Percentiles rank a stretch among this genome's conserved stretches.
Evolutionary conservation across 1,140 invertebrate species (phyloP).

Genomic region (Penaeus chinensis): DNA sequence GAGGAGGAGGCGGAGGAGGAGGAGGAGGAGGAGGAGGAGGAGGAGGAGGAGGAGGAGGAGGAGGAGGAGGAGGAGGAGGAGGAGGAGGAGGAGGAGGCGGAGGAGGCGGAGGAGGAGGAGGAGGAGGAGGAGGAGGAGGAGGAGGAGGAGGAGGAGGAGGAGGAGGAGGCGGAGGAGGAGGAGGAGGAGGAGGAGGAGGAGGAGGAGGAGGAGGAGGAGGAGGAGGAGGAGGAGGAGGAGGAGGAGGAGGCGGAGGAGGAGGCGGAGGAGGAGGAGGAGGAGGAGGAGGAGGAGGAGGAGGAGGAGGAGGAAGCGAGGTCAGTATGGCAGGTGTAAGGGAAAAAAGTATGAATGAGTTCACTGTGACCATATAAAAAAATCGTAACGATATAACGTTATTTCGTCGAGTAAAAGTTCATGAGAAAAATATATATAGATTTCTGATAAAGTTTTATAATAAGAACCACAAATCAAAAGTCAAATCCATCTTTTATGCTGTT

Average conservation of each 20-base stretch:
- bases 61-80: not conserved
- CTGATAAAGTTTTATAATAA: too few species aligned
- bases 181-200: not conserved
- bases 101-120: not conserved
- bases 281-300: not conserved
- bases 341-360: too few species aligned
- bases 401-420: too few species aligned
- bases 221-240: not conserved
- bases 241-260: not conserved
- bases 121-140: not conserved
- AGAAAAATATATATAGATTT: too few species aligned
- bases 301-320: too few species aligned
- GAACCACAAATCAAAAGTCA: too few species aligned
- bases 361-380: too few species aligned
- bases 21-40: not conserved
- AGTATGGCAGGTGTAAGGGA: too few species aligned
- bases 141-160: not conserved
- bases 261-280: not conserved
- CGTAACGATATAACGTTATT: too few species aligned
- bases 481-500: too few species aligned
- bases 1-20: not conserved
- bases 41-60: not conserved
- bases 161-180: not conserved
- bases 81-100: not conserved
- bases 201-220: not conserved